Evolutionary conservation across 2,888 invertebrate genomes (phyloP).

Genomic region (Polyommatus iphigenia): DNA sequence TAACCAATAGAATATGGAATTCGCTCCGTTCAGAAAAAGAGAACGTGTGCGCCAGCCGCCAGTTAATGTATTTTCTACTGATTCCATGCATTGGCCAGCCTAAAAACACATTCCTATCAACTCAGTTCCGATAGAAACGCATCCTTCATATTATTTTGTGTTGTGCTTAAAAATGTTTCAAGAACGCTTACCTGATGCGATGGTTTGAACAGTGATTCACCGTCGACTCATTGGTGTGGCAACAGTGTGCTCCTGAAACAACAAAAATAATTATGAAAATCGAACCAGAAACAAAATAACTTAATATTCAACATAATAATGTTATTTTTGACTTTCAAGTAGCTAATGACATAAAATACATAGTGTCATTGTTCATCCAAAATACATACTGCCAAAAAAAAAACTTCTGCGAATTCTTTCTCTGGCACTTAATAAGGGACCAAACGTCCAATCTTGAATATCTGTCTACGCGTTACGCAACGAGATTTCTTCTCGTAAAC

Average conservation of each 20-base stretch:
- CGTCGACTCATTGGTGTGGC: slow-evolving; percentile 42
- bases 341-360: too few species aligned
- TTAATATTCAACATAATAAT: too few species aligned
- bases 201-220: slow-evolving; percentile 42
- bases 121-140: too few species aligned
- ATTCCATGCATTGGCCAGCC: too few species aligned
- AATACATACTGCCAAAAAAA: background rate
- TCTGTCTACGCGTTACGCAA: background rate
- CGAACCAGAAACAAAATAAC: too few species aligned
- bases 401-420: background rate
- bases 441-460: background rate
- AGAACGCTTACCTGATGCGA: slow-evolving; percentile 44
- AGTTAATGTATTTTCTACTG: too few species aligned
- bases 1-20: too few species aligned
- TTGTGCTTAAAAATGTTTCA: background rate
- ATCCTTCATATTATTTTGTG: too few species aligned
- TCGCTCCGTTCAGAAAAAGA: too few species aligned
- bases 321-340: slow-evolving; percentile 5
- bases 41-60: too few species aligned
- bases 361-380: background rate
- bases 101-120: too few species aligned
- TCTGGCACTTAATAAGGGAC: background rate
- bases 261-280: background rate
- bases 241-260: slow-evolving; percentile 24
- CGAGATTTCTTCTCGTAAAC: slow-evolving; percentile 30